A percentile compares a stretch with the other conserved stretches of the same genome.
These are phyloP conservation scores for Luffia ferchaultella DNA, from an alignment of 2,888 invertebrate species.

Conservation along the genomic window DNA sequence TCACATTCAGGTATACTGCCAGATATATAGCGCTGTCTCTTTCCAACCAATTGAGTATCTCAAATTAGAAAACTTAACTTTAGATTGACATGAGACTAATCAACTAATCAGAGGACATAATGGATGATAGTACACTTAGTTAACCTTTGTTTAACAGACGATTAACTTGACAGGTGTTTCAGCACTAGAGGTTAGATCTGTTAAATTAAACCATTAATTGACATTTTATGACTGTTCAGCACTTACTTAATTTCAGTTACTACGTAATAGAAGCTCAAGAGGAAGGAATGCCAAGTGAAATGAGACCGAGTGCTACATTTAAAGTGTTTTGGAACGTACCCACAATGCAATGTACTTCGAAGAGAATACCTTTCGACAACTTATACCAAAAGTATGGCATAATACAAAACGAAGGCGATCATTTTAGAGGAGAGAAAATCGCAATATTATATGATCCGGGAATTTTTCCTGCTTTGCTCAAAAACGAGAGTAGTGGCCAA, in stretches of 20 bases:
- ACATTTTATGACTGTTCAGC: too few relatives aligned
- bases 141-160: too few relatives aligned
- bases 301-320: constrained; percentile 31
- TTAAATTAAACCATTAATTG: too few relatives aligned
- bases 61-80: too few relatives aligned
- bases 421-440: constrained; percentile 71
- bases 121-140: too few relatives aligned
- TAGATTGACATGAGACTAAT: too few relatives aligned
- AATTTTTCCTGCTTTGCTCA: constrained; percentile 71
- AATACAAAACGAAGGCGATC: constrained; percentile 70
- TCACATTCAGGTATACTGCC: too few relatives aligned
- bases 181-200: too few relatives aligned
- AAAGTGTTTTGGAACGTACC: constrained; percentile 81
- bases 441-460: constrained; percentile 80
- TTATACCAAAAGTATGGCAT: constrained; percentile 69
- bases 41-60: too few relatives aligned
- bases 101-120: too few relatives aligned
- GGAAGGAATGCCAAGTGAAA: constrained; percentile 17
- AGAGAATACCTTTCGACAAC: constrained; percentile 67
- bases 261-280: constrained; percentile 42
- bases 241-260: constrained; percentile 37
- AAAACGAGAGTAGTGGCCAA: constrained; percentile 51
- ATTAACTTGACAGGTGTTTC: too few relatives aligned
- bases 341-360: constrained; percentile 74
- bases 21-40: too few relatives aligned